Evolutionary conservation across 2,113 vertebrate species (phyloP).

Genomic region (Solea senegalensis): DNA sequence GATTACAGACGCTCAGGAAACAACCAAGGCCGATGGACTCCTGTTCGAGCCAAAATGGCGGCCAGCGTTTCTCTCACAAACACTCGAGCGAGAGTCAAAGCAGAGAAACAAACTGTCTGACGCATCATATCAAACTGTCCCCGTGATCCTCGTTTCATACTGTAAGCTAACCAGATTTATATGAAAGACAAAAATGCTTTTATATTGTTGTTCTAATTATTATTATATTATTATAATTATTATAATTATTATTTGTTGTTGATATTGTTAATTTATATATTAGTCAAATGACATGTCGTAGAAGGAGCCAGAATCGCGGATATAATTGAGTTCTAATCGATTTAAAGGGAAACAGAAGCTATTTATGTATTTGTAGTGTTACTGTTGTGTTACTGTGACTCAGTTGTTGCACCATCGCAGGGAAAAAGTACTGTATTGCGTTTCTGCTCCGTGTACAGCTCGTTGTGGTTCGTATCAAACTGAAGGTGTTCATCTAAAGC

Average conservation of each 20-base stretch:
- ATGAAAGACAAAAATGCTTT: slow-evolving; percentile 76
- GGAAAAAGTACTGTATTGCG: slow-evolving; percentile 76
- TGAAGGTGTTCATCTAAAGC: slow-evolving; percentile 55
- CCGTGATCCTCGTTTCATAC: slow-evolving; percentile 67
- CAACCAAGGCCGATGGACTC: slow-evolving; percentile 36
- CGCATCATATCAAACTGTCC: slow-evolving; percentile 40
- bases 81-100: slow-evolving; percentile 14
- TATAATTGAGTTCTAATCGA: slow-evolving; percentile 73
- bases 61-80: slow-evolving; percentile 24
- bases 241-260: slow-evolving; percentile 68
- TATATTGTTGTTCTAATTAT: slow-evolving; percentile 82
- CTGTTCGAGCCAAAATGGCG: slow-evolving; percentile 43
- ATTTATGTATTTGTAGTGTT: slow-evolving; percentile 83
- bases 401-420: slow-evolving; percentile 66
- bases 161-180: slow-evolving; percentile 84
- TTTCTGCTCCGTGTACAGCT: slow-evolving; percentile 17
- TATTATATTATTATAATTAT: slow-evolving; percentile 67
- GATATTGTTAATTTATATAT: slow-evolving; percentile 82
- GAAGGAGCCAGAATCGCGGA: slow-evolving; percentile 74
- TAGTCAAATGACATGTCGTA: slow-evolving; percentile 67
- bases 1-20: slow-evolving; percentile 37
- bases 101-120: slow-evolving; percentile 13
- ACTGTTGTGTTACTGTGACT: slow-evolving; percentile 74
- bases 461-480: slow-evolving; percentile 60
- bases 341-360: slow-evolving; percentile 80